Conservation (phyloP, 2,888 invertebrate species). For the Lasioglossum figueresi region DNA sequence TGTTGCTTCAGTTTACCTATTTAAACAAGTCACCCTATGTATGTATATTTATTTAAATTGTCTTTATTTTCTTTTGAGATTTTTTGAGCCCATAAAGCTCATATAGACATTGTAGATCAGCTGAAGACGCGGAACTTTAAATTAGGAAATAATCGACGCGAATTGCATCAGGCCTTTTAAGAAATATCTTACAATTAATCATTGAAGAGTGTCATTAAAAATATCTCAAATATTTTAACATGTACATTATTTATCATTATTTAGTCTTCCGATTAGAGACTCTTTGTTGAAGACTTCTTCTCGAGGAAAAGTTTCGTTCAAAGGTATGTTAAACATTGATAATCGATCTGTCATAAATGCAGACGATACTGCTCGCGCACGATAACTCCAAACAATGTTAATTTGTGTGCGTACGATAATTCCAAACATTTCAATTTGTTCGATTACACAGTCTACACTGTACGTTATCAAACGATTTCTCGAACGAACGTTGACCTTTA, state of each 20-base stretch:
- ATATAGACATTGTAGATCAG: too few relatives aligned
- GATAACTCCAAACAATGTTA: neutral
- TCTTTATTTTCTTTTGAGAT: too few relatives aligned
- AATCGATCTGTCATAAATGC: neutral
- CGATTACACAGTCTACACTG: neutral
- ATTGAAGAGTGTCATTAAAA: neutral
- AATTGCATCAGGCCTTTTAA: neutral
- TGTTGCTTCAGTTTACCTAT: neutral
- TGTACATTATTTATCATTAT: neutral
- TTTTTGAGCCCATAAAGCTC: too few relatives aligned
- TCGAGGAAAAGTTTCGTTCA: neutral
- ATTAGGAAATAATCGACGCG: neutral
- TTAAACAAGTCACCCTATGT: neutral
- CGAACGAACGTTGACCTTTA: conserved; percentile 54
- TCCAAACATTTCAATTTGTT: conserved; percentile 15
- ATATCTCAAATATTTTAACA: neutral
- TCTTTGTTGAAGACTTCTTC: neutral
- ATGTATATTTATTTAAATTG: too few relatives aligned
- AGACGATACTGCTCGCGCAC: neutral
- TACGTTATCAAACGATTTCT: conserved; percentile 54
- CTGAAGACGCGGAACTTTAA: neutral
- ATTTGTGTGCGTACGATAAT: neutral
- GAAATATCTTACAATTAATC: neutral
- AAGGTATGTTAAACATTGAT: neutral
- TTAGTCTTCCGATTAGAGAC: neutral